Conservation (phyloP, 53 echinoderm and acorn worm genomes). For the Echinarachnius parma region DNA sequence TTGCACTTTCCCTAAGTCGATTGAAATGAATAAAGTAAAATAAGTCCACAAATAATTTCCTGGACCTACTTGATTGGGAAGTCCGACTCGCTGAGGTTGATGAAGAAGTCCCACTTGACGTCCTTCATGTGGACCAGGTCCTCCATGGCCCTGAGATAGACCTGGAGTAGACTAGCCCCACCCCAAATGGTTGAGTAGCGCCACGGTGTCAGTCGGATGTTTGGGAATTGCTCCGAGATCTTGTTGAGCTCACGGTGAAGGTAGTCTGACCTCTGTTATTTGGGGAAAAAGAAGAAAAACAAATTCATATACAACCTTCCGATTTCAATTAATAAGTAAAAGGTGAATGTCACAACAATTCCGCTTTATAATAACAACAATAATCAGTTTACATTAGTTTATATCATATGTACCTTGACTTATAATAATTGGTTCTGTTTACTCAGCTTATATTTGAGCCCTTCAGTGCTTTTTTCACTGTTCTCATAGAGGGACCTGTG, state of each 20-base stretch:
- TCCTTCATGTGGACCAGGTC: slow-evolving; percentile 82
- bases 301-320: background rate
- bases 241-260: slow-evolving; percentile 73
- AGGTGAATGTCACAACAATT: too few relatives aligned
- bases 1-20: too few relatives aligned
- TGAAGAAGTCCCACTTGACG: slow-evolving; percentile 95
- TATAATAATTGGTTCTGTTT: too few relatives aligned
- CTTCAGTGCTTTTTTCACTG: too few relatives aligned
- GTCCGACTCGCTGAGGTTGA: slow-evolving; percentile 98
- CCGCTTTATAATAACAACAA: too few relatives aligned
- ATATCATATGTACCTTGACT: too few relatives aligned
- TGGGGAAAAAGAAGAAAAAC: background rate
- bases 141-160: slow-evolving; percentile 80
- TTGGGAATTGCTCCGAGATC: slow-evolving; percentile 55
- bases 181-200: slow-evolving; percentile 95
- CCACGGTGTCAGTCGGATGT: slow-evolving; percentile 86
- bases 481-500: too few relatives aligned
- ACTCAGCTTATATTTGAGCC: too few relatives aligned
- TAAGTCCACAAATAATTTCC: background rate
- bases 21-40: too few relatives aligned
- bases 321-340: too few relatives aligned
- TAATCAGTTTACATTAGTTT: too few relatives aligned
- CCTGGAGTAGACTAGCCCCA: slow-evolving; percentile 89
- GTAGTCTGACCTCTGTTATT: slow-evolving; percentile 82
- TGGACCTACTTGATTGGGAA: slow-evolving; percentile 84